Evolutionary conservation across 2,113 vertebrate species (phyloP).

Genomic region (Esox niger): DNA sequence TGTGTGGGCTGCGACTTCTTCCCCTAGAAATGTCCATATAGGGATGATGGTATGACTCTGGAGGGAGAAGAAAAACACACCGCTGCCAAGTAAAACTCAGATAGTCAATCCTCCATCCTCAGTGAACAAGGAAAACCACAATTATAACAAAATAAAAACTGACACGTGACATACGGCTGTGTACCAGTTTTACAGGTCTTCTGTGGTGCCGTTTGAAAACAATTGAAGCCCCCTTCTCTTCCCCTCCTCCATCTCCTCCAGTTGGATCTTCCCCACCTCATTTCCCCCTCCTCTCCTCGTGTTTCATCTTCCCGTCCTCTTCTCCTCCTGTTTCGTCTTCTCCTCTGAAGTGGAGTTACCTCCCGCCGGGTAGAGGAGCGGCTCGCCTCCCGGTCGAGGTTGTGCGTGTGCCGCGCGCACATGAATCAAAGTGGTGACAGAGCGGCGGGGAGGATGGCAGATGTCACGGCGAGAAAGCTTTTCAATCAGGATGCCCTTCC

Average conservation of each 20-base stretch:
- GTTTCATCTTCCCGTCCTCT: slow-evolving; percentile 19
- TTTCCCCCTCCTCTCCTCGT: slow-evolving; percentile 22
- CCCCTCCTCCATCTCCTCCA: slow-evolving; percentile 17
- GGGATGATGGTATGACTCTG: slow-evolving; percentile 41
- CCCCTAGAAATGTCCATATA: slow-evolving; percentile 53
- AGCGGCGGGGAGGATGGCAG: slow-evolving; percentile 77
- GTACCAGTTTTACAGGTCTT: not conserved
- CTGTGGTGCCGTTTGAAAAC: not conserved
- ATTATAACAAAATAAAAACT: slow-evolving; percentile 4
- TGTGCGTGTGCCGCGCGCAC: slow-evolving; percentile 49
- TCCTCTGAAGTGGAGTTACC: slow-evolving; percentile 56
- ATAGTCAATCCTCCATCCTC: slow-evolving; percentile 40
- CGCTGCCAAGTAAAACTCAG: slow-evolving; percentile 53
- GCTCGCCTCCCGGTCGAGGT: slow-evolving; percentile 55
- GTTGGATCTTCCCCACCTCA: too few relatives aligned
- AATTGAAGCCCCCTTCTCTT: not conserved
- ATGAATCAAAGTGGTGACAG: slow-evolving; percentile 80
- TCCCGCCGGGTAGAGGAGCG: slow-evolving; percentile 60
- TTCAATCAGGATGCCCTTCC: slow-evolving; percentile 81
- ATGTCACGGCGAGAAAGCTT: slow-evolving; percentile 78
- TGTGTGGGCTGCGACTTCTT: slow-evolving; percentile 39
- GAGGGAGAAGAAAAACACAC: slow-evolving; percentile 22
- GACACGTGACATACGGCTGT: not conserved
- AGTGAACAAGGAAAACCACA: slow-evolving; percentile 40
- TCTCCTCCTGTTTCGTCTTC: slow-evolving; percentile 24